Conservation (phyloP, 37 sponge, comb jelly and placozoan species). For the Corticium candelabrum region DNA sequence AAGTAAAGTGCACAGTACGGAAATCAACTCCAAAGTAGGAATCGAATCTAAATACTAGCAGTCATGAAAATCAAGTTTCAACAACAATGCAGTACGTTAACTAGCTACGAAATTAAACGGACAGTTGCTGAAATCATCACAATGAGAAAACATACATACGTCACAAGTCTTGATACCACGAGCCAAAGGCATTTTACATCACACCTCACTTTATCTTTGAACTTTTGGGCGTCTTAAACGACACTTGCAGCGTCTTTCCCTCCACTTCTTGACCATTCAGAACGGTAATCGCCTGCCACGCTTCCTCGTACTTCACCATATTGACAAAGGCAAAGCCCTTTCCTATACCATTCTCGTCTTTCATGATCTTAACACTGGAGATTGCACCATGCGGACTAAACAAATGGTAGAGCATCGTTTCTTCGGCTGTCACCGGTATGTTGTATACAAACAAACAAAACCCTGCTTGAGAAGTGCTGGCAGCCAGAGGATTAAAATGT, state of each 20-base stretch:
- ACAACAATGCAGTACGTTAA: neutral
- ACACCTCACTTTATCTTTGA: neutral
- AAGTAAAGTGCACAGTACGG: neutral
- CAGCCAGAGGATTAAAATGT: too few species aligned
- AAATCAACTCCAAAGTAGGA: neutral
- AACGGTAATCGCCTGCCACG: conserved; percentile 45
- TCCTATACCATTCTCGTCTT: conserved; percentile 38
- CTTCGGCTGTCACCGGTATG: conserved; percentile 54
- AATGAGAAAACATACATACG: conserved; percentile 8
- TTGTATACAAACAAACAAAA: conserved; percentile 85
- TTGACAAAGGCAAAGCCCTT: conserved; percentile 94
- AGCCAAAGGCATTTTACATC: conserved; percentile 3
- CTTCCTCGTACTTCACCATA: conserved; percentile 82
- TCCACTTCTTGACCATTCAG: conserved; percentile 51
- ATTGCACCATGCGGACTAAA: conserved; percentile 83
- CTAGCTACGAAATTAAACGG: neutral
- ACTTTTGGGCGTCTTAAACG: neutral
- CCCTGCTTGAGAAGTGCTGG: conserved; percentile 1
- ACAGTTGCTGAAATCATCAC: neutral
- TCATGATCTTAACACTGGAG: conserved; percentile 63
- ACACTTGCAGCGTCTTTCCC: conserved; percentile 71
- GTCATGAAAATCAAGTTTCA: neutral
- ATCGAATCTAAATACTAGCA: neutral
- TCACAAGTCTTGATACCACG: too few species aligned
- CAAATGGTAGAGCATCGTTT: conserved; percentile 73